Conservation (phyloP, 2,888 invertebrate genomes). For the Chydorus sphaericus region DNA sequence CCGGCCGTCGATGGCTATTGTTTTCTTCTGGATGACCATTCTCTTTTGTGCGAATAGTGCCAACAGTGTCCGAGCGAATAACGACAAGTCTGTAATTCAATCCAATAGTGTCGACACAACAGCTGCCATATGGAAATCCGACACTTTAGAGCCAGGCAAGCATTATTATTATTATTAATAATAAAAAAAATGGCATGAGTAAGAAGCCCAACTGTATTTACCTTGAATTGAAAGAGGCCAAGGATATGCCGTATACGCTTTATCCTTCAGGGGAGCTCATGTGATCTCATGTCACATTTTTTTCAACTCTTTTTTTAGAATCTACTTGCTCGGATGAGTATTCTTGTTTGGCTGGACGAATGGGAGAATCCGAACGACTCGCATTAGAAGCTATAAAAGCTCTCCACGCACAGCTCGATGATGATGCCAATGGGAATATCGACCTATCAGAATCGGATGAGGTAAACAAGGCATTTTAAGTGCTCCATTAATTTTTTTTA, state of each 20-base stretch:
- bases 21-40: too few relatives aligned
- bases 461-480: constrained; percentile 37
- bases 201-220: too few relatives aligned
- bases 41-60: too few relatives aligned
- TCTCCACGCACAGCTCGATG: constrained; percentile 87
- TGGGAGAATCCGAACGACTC: constrained; percentile 46
- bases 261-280: not conserved
- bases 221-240: not conserved
- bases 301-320: not conserved
- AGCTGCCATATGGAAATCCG: too few relatives aligned
- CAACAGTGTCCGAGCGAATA: too few relatives aligned
- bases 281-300: not conserved
- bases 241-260: not conserved
- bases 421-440: constrained; percentile 94
- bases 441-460: constrained; percentile 95
- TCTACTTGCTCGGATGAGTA: not conserved
- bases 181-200: too few relatives aligned
- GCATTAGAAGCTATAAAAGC: constrained; percentile 85
- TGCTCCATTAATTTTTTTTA: not conserved
- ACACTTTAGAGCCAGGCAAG: too few relatives aligned
- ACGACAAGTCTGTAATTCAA: too few relatives aligned
- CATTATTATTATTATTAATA: too few relatives aligned
- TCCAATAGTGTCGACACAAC: too few relatives aligned
- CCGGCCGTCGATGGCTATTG: too few relatives aligned
- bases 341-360: constrained; percentile 1